Percentiles rank a stretch among this genome's conserved stretches.
phyloP scores from a whole-genome alignment of 2,113 vertebrate species.

The Siniperca chuatsi region DNA sequence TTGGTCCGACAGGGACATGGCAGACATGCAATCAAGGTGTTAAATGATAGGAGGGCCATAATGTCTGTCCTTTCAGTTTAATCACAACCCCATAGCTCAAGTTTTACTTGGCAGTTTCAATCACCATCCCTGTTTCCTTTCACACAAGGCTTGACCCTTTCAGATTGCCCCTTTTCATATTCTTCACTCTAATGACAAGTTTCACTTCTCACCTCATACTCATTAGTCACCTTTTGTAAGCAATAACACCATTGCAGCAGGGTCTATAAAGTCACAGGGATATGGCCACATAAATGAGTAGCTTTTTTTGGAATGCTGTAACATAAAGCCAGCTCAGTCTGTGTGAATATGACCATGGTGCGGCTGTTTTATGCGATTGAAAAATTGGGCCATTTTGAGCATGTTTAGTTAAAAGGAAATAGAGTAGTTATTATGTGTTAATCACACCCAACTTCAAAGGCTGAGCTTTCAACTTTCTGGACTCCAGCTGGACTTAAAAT shows the following conservation, averaged over 20 bases:
- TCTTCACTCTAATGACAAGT: constrained; percentile 72
- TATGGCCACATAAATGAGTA: constrained; percentile 48
- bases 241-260: constrained; percentile 54
- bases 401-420: constrained; percentile 61
- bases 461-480: constrained; percentile 69
- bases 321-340: constrained; percentile 28
- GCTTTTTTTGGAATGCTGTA: constrained; percentile 34
- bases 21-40: constrained; percentile 76
- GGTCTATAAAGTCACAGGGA: constrained; percentile 56
- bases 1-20: constrained; percentile 68
- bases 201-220: constrained; percentile 77
- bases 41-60: constrained; percentile 68
- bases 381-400: constrained; percentile 24
- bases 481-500: constrained; percentile 60
- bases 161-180: constrained; percentile 45
- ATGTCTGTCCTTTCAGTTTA: constrained; percentile 73
- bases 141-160: constrained; percentile 69
- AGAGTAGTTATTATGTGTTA: constrained; percentile 67
- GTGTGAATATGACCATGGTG: constrained; percentile 22
- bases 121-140: constrained; percentile 63
- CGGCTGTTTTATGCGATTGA: constrained; percentile 48
- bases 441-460: constrained; percentile 75
- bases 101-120: constrained; percentile 71
- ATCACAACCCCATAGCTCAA: constrained; percentile 72
- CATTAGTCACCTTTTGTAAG: constrained; percentile 76